These are phyloP conservation scores for Paralichthys olivaceus DNA, from an alignment of 2,113 vertebrate species.

Conservation along the genomic window DNA sequence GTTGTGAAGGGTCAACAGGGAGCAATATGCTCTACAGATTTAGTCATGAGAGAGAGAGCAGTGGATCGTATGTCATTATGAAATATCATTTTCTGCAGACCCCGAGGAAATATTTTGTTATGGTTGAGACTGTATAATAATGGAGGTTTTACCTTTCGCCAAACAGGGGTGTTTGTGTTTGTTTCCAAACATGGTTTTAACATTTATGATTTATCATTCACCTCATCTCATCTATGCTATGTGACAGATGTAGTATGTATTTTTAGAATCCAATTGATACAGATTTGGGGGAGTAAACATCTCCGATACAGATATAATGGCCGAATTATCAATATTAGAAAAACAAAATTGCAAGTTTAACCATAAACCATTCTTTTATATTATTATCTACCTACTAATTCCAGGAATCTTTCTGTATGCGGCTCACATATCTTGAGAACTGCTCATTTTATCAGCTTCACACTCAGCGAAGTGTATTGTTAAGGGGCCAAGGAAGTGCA, in stretches of 20 bases:
- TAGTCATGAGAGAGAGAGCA: slow-evolving; percentile 28
- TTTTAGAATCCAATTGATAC: not conserved
- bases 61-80: slow-evolving; percentile 42
- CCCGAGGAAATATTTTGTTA: slow-evolving; percentile 28
- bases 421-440: too few species aligned
- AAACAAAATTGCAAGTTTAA: too few species aligned
- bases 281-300: too few species aligned
- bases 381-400: too few species aligned
- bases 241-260: not conserved
- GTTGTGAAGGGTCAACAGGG: slow-evolving; percentile 49
- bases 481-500: too few species aligned
- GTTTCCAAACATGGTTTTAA: slow-evolving; percentile 6
- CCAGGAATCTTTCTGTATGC: too few species aligned
- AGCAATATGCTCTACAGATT: slow-evolving; percentile 34
- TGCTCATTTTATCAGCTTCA: too few species aligned
- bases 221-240: slow-evolving; percentile 8
- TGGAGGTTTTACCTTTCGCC: slow-evolving; percentile 4
- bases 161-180: not conserved
- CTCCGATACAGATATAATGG: too few species aligned
- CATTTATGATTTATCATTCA: slow-evolving; percentile 3
- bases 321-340: too few species aligned
- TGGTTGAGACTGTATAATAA: slow-evolving; percentile 28
- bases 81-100: slow-evolving; percentile 31
- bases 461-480: too few species aligned
- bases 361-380: too few species aligned